Percentiles rank a stretch among this genome's conserved stretches.
Conservation (phyloP, 2,888 invertebrate species). For the Lottia gigantea region DNA sequence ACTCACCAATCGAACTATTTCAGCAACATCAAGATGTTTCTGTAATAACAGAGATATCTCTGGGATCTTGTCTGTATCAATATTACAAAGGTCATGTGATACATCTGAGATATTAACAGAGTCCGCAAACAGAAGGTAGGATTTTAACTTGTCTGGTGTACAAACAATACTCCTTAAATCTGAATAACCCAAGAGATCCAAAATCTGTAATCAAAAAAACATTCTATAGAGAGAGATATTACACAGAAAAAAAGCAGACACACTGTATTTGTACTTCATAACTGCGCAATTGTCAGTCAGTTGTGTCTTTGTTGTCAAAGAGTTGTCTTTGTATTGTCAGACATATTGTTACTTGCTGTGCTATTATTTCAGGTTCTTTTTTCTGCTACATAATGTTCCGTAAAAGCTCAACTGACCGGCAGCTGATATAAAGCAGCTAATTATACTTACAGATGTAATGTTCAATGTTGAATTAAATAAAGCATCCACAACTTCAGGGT, state of each 20-base stretch:
- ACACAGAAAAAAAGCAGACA: no score
- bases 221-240: no score
- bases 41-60: constrained; percentile 42
- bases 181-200: constrained; percentile 36
- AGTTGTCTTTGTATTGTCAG: no score
- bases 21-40: constrained; percentile 45
- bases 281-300: no score
- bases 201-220: constrained; percentile 33
- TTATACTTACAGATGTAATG: constrained; percentile 38
- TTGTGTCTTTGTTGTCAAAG: no score
- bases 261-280: no score
- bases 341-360: no score
- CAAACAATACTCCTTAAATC: constrained; percentile 49
- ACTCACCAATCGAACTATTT: constrained; percentile 51
- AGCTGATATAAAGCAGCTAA: no score
- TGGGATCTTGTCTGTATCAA: constrained; percentile 41
- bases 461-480: constrained; percentile 50
- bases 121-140: constrained; percentile 45
- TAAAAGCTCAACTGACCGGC: no score
- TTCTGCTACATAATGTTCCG: no score
- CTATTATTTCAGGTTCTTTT: no score
- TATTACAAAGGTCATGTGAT: constrained; percentile 43
- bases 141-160: constrained; percentile 36
- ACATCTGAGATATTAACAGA: constrained; percentile 38
- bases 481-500: constrained; percentile 37